Evolutionary conservation across 2,888 invertebrate genomes (phyloP).

Genomic region (Polylopha cassiicola): DNA sequence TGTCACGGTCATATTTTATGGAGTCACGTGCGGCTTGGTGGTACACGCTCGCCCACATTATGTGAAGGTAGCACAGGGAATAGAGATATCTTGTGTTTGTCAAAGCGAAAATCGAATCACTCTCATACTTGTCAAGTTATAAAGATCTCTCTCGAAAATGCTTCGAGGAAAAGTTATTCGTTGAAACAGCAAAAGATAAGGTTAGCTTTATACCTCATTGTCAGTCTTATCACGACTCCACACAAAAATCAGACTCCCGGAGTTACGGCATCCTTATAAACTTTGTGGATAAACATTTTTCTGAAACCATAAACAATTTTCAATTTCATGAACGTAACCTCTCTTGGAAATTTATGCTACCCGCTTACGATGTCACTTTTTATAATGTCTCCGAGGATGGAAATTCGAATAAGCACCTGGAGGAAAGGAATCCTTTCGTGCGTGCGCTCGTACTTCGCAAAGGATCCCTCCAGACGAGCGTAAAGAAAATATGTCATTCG

Average conservation of each 20-base stretch:
- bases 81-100: slow-evolving; percentile 12
- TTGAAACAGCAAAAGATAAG: too few species aligned
- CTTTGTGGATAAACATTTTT: too few species aligned
- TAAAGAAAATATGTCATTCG: slow-evolving; percentile 62
- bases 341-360: slow-evolving; percentile 15
- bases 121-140: too few species aligned
- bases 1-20: slow-evolving; percentile 27
- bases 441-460: slow-evolving; percentile 40
- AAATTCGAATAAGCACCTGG: slow-evolving; percentile 46
- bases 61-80: slow-evolving; percentile 5
- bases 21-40: slow-evolving; percentile 15
- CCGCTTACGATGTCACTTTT: slow-evolving; percentile 17
- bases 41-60: slow-evolving; percentile 7
- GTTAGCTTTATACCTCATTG: too few species aligned
- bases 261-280: too few species aligned
- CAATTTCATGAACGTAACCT: slow-evolving; percentile 15
- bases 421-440: slow-evolving; percentile 40
- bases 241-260: too few species aligned
- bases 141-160: too few species aligned
- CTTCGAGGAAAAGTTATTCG: too few species aligned
- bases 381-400: slow-evolving; percentile 25
- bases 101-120: slow-evolving; percentile 8
- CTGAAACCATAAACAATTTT: slow-evolving; percentile 20
- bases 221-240: too few species aligned
- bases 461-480: slow-evolving; percentile 42